These are phyloP conservation scores for Cherax destructor DNA, from an alignment of 1,140 invertebrate genomes.

Conservation along the genomic window DNA sequence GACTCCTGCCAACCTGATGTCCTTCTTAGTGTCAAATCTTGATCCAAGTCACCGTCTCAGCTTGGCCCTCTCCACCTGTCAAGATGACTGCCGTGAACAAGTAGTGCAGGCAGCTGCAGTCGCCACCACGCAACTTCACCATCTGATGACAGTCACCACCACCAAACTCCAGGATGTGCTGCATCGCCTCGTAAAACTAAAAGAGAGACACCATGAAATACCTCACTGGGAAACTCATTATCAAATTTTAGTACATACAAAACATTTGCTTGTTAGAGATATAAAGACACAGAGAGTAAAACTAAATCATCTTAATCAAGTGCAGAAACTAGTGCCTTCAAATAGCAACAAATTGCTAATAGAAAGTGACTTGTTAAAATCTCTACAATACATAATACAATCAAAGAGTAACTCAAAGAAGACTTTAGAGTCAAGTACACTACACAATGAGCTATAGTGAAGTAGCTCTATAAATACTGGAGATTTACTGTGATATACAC, in stretches of 20 bases:
- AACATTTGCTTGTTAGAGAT: conserved; percentile 7
- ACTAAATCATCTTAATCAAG: conserved; percentile 34
- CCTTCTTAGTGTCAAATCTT: conserved; percentile 44
- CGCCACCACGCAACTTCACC: conserved; percentile 35
- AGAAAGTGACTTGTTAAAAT: conserved; percentile 18
- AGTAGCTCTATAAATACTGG: not conserved
- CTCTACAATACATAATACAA: conserved; percentile 36
- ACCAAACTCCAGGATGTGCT: conserved; percentile 9
- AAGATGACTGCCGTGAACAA: conserved; percentile 32
- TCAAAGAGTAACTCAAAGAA: not conserved
- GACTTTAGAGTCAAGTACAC: not conserved
- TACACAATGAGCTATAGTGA: conserved; percentile 21
- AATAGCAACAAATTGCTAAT: conserved; percentile 3
- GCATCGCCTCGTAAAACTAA: conserved; percentile 4
- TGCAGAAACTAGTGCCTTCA: conserved; percentile 24
- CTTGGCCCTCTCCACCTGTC: conserved; percentile 33
- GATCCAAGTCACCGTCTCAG: conserved; percentile 30
- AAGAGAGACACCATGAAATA: not conserved
- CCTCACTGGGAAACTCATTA: conserved; percentile 1
- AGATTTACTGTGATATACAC: conserved; percentile 35
- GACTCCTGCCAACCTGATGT: conserved; percentile 50
- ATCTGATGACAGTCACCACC: conserved; percentile 16
- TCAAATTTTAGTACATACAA: not conserved
- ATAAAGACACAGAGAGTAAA: conserved; percentile 38
- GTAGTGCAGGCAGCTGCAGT: conserved; percentile 36